These are phyloP conservation scores for Archaeoteleia sp. DNA, from an alignment of 2,888 invertebrate species.

Conservation along the genomic window DNA sequence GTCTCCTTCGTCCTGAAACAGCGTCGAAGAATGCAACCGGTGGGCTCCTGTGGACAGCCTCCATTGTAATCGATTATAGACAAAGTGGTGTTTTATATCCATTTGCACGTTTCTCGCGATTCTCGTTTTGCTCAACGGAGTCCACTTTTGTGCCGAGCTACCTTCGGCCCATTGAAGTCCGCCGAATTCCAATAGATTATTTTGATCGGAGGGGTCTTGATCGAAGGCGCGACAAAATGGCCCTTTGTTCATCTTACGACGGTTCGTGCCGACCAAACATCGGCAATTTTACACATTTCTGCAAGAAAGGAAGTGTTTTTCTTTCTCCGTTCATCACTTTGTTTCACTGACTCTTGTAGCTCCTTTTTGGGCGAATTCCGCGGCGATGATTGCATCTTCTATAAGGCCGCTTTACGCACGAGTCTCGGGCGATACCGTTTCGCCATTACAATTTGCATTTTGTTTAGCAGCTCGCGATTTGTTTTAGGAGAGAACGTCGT, in stretches of 20 bases:
- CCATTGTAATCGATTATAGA: conserved; percentile 68
- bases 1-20: conserved; percentile 48
- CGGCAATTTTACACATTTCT: conserved; percentile 43
- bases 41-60: conserved; percentile 45
- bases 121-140: conserved; percentile 5
- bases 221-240: conserved; percentile 46
- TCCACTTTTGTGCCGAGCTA: conserved; percentile 36
- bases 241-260: conserved; percentile 36
- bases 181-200: conserved; percentile 52
- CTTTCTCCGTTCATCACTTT: conserved; percentile 23
- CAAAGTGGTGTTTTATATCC: conserved; percentile 63
- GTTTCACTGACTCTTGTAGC: neutral
- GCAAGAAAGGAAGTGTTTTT: conserved; percentile 30
- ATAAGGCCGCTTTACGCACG: conserved; percentile 45
- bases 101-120: conserved; percentile 32
- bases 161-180: conserved; percentile 35
- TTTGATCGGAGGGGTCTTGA: conserved; percentile 27
- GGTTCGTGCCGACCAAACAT: conserved; percentile 1
- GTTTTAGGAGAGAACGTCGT: conserved; percentile 27
- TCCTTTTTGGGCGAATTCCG: conserved; percentile 53
- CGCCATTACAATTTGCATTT: conserved; percentile 27
- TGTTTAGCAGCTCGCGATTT: conserved; percentile 33
- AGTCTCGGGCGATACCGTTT: conserved; percentile 36
- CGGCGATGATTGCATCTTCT: conserved; percentile 58
- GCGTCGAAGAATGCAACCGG: conserved; percentile 58